Conservation (phyloP, 2,797 vertebrate genomes). For the Myotis findleyi region DNA sequence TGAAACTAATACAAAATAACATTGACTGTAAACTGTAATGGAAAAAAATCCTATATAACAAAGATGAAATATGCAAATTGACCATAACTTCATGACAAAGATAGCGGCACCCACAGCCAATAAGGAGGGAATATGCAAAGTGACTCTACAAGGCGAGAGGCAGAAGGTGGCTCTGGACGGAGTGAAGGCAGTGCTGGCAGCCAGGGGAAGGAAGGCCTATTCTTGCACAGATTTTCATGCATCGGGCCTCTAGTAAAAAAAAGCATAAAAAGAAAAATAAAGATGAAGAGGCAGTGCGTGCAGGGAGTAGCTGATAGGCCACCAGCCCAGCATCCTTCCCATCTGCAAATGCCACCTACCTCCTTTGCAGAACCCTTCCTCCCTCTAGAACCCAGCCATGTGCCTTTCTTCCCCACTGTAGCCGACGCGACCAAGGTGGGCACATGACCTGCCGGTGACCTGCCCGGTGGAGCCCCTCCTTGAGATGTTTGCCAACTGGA, state of each 20-base stretch:
- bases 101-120: too few species aligned
- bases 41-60: background rate
- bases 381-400: too few species aligned
- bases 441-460: background rate
- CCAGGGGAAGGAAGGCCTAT: too few species aligned
- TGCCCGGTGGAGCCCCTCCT: background rate
- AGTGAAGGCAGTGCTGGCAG: too few species aligned
- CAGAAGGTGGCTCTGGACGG: too few species aligned
- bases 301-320: too few species aligned
- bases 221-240: too few species aligned
- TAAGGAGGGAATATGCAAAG: too few species aligned
- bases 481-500: background rate
- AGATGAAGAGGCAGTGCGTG: background rate
- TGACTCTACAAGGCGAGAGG: too few species aligned
- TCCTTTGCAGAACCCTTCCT: background rate
- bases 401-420: background rate
- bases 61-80: too few species aligned
- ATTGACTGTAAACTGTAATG: background rate
- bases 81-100: too few species aligned
- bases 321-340: accelerated
- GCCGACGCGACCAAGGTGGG: accelerated
- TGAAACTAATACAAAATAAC: background rate
- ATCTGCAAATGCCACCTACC: accelerated
- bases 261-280: background rate
- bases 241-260: too few species aligned